Evolutionary conservation across 2,888 invertebrate species (phyloP), one percentile per base, ranked within the genome.

Genomic region (Argynnis bischoffii): DNA sequence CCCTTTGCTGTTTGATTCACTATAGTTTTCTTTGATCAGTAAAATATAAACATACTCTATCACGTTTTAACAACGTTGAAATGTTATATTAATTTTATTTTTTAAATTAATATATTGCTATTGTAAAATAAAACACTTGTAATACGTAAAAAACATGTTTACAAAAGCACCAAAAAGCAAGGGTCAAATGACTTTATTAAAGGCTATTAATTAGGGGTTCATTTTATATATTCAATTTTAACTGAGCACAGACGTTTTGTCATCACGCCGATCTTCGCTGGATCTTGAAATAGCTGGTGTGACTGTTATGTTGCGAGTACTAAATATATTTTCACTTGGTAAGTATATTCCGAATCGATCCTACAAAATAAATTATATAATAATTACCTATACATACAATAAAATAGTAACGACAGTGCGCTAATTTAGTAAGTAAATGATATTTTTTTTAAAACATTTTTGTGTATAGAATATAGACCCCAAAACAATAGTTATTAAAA

Each of bases 311-410:
- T 88, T 90, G 0, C 64, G 64, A 0, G 66, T 71, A 46, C 63
- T 69, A 55, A 70, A 82, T 2, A 69, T 48, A 1, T 61, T 59
- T 0, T 71, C 73, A 2, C 72, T 71, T 0, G 91, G 90, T 15
- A 87, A 64, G 69, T 91, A 92, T 51, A 92, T 88, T 6, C 92
- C 92, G 64, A 91, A 92, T 35, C 91, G 86, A 67, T 92, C 91
- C 92, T 91, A 75, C 5, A n/a, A 48, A 59, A 1, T n/a, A 13
- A n/a, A 11, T 47, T 1, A 11, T 26, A 41, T 41, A 11, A 8
- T 11, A 8, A 11, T 41, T 41, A 41, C 11, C 11, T 41, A 41
- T 41, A 11, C 11, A 8, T 35, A 6, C 35, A 35, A 35, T 6
- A 6, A 35, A 60, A 61, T 51, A 51, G 21, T 11, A 15, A 55